Base-by-base conservation (phyloP, 2,888 invertebrate species). In the Parasteatoda lunata region DNA sequence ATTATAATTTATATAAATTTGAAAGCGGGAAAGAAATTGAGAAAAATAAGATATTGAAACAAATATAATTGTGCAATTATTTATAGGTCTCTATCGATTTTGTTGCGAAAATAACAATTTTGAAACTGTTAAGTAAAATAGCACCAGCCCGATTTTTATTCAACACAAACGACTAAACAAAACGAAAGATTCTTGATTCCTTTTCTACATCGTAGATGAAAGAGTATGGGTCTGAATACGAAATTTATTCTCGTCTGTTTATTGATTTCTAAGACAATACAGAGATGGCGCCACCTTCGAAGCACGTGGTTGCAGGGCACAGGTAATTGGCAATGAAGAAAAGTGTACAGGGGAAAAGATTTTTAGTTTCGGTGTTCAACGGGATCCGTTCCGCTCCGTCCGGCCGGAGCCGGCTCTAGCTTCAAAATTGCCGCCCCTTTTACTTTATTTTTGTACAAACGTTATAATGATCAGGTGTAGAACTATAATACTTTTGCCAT, bases 251-350 rank as follows among this genome's bases (percentile, higher is more conserved):
- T 4, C 11, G 59, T 13, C 59, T 13, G 59, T 59, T 9, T 59
- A 68, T 45, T 45, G 45, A 70, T 65, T n/a, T 45, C 13, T 3
- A 2, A 13, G 8, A 8, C 15, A 0, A n/a, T 13, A 6, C 8
- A 7, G 8, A 85, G 85, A 85, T 85, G 85, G 85, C 85, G 85
- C 79, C 85, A 85, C 15, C 11, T 51, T n/a, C 11, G 70, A 70
- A 75, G 48, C 75, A 79, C 79, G 75, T 79, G 85, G 79, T 72
- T 15, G 52, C n/a, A 66, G 72, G 64, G 69, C 52, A 15, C 51
- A 52, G 70, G 83, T 77, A 83, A 77, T 83, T 52, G 83, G 70
- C 77, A 83, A 83, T 77, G 83, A 65, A 77, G 65, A 30, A 49
- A 69, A 83, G 73, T 68, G 68, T 64, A 70, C 68, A 69, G 85